Evolutionary conservation across 2,888 invertebrate species (phyloP).

Genomic region (Drosophila siamana): DNA sequence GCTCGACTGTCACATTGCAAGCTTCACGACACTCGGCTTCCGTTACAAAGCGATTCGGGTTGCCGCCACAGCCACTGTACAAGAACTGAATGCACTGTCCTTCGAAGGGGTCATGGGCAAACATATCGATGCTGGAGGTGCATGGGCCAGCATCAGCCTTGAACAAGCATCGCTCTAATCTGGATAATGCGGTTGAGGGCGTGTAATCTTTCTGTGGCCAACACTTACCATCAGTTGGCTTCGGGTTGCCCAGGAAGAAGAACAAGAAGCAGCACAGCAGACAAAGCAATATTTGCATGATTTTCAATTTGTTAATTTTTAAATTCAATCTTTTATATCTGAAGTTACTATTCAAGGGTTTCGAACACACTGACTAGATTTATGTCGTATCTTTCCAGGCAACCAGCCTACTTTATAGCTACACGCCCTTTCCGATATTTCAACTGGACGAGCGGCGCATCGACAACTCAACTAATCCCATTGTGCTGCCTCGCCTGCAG

Average conservation of each 20-base stretch:
- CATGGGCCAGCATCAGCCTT: conserved; percentile 40
- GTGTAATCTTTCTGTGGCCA: neutral
- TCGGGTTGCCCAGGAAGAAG: neutral
- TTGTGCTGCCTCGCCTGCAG: conserved; percentile 55
- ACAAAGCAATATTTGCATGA: conserved; percentile 3
- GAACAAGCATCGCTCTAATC: conserved; percentile 32
- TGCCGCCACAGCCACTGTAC: conserved; percentile 58
- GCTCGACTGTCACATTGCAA: conserved; percentile 31
- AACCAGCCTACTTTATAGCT: conserved; percentile 60
- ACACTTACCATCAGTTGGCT: conserved; percentile 5
- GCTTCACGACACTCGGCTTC: conserved; percentile 9
- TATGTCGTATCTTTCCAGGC: conserved; percentile 39
- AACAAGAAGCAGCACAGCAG: neutral
- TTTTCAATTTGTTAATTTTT: neutral
- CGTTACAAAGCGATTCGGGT: conserved; percentile 49
- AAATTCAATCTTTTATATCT: neutral
- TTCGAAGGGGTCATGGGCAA: conserved; percentile 29
- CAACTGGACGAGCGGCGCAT: conserved; percentile 53
- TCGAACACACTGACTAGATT: neutral
- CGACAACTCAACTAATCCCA: neutral
- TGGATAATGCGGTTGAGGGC: neutral
- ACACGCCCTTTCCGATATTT: conserved; percentile 66
- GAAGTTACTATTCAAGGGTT: neutral
- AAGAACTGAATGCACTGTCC: conserved; percentile 29
- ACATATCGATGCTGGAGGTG: conserved; percentile 18